These are phyloP conservation scores for Gallirallus australis DNA, from an alignment of 2,797 vertebrate species.

Conservation along the genomic window DNA sequence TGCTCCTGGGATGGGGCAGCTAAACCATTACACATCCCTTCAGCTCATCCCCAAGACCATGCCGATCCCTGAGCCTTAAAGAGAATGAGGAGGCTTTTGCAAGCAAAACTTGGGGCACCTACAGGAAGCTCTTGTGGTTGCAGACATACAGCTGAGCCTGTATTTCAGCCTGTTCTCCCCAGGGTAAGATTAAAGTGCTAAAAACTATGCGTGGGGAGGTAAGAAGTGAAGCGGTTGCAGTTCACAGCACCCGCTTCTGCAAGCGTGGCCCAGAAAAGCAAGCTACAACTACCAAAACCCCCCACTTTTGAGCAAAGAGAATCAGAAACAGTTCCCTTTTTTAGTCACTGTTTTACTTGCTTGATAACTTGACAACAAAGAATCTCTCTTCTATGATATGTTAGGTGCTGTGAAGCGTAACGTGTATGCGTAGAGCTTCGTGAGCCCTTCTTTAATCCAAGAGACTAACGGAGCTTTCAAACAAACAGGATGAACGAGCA, in stretches of 20 bases:
- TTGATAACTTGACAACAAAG: neutral
- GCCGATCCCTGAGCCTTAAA: neutral
- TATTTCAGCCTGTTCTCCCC: neutral
- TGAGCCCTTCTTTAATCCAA: neutral
- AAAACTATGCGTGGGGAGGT: rapidly evolving
- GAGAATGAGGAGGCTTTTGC: neutral
- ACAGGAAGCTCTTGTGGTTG: neutral
- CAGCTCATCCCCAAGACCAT: neutral
- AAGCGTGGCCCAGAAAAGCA: neutral
- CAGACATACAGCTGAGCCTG: neutral
- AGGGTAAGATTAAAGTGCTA: neutral
- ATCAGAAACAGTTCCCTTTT: neutral
- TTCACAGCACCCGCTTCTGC: neutral
- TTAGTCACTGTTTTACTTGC: neutral
- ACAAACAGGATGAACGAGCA: neutral
- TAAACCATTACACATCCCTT: neutral
- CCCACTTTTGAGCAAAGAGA: neutral
- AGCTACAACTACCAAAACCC: neutral
- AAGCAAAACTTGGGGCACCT: neutral
- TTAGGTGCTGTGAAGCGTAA: neutral
- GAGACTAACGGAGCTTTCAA: neutral
- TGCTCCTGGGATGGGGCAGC: neutral
- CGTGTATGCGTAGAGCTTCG: neutral
- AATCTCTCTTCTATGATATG: neutral
- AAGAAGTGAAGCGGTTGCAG: neutral